Evolutionary conservation across 2,797 vertebrate species (phyloP).

Genomic region (Eulemur albifrons): DNA sequence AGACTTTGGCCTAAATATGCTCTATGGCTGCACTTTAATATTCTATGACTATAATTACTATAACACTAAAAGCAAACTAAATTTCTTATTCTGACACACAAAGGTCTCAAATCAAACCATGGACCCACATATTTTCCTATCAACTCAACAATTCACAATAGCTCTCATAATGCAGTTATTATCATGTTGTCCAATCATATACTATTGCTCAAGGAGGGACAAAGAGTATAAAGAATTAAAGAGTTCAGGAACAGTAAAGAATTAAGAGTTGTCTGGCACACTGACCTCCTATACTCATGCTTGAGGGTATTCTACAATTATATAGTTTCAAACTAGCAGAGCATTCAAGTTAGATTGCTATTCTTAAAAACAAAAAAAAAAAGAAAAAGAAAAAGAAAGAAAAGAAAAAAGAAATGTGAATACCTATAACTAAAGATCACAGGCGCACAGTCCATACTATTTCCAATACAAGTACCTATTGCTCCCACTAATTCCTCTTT

Average conservation of each 20-base stretch:
- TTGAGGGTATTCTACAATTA: not conserved
- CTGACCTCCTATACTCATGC: not conserved
- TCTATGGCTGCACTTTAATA: not conserved
- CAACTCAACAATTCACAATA: not conserved
- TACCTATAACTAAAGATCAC: not conserved
- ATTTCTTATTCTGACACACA: not conserved
- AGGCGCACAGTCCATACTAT: not conserved
- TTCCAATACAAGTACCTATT: not conserved
- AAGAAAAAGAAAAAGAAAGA: too few species aligned
- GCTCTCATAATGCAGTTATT: not conserved
- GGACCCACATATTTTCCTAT: not conserved
- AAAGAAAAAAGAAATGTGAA: not conserved
- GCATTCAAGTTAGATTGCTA: not conserved
- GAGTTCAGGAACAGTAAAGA: not conserved
- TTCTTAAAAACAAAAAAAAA: not conserved
- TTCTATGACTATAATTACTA: not conserved
- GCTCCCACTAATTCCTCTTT: not conserved
- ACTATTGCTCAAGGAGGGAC: not conserved
- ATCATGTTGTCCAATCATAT: not conserved
- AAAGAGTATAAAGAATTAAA: not conserved
- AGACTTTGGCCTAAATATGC: not conserved
- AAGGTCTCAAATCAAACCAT: not conserved
- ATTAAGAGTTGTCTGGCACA: not conserved
- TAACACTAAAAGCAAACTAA: not conserved
- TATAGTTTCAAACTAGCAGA: not conserved